These are phyloP conservation scores for Hypena proboscidalis DNA, from an alignment of 2,888 invertebrate species.

Conservation along the genomic window DNA sequence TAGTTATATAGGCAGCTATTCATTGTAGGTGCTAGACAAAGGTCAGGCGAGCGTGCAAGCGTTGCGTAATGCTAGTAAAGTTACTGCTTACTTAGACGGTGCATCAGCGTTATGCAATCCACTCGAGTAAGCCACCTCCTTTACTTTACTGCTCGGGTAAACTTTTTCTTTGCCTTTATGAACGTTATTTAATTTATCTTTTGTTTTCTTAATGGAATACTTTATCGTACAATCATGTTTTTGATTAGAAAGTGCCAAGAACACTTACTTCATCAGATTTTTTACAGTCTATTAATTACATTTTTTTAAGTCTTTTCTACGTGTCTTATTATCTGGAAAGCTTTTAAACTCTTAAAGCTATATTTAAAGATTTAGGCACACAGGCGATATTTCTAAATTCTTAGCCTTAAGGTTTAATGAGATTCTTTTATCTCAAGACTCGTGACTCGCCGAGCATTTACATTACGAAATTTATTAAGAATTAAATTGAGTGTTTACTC, in stretches of 20 bases:
- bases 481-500: slow-evolving; percentile 42
- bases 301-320: too few species aligned
- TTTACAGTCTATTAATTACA: too few species aligned
- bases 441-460: slow-evolving; percentile 20
- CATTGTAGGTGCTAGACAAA: slow-evolving; percentile 49
- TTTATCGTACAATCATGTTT: too few species aligned
- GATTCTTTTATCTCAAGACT: slow-evolving; percentile 25
- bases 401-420: slow-evolving; percentile 21
- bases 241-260: too few species aligned
- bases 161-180: slow-evolving; percentile 22
- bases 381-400: slow-evolving; percentile 9
- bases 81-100: slow-evolving; percentile 45
- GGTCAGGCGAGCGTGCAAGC: slow-evolving; percentile 49
- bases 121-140: slow-evolving; percentile 7
- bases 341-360: slow-evolving; percentile 2
- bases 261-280: too few species aligned
- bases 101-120: slow-evolving; percentile 50
- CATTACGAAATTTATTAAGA: slow-evolving; percentile 22
- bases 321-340: slow-evolving; percentile 16
- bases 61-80: slow-evolving; percentile 53
- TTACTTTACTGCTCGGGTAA: slow-evolving; percentile 18
- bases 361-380: slow-evolving; percentile 11
- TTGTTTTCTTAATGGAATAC: too few species aligned
- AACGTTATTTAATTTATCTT: too few species aligned
- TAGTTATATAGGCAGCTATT: slow-evolving; percentile 36